These are phyloP conservation scores for Hydrocynus forskahlii DNA, from an alignment of 2,797 vertebrate species.

Conservation along the genomic window DNA sequence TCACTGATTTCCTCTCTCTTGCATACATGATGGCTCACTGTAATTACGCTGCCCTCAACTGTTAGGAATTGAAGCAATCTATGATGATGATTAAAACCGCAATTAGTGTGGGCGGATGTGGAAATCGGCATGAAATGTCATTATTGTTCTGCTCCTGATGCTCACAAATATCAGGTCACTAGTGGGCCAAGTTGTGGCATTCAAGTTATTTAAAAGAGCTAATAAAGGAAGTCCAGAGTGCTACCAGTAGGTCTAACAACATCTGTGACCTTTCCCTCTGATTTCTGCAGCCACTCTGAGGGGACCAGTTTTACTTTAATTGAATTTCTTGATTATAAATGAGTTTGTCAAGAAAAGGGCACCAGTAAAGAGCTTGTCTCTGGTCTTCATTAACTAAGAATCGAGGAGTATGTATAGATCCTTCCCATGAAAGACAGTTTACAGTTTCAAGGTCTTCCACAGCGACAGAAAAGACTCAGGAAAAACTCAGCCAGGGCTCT, in stretches of 20 bases:
- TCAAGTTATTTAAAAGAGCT: not conserved
- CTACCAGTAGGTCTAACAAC: not conserved
- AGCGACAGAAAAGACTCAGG: not conserved
- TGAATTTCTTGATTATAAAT: not conserved
- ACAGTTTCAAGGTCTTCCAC: not conserved
- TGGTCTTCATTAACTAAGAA: not conserved
- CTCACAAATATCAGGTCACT: slow-evolving; percentile 1
- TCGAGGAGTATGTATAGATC: not conserved
- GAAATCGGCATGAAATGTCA: not conserved
- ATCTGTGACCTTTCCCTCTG: not conserved
- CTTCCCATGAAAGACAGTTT: not conserved
- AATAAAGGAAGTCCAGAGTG: not conserved
- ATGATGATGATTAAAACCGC: not conserved
- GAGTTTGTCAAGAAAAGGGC: slow-evolving; percentile 3
- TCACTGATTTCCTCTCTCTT: not conserved
- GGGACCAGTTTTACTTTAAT: slow-evolving; percentile 1
- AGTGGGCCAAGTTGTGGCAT: not conserved
- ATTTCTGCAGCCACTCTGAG: not conserved
- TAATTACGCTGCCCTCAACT: not conserved
- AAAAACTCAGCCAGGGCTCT: not conserved
- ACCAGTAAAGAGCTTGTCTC: not conserved
- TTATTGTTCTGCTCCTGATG: not conserved
- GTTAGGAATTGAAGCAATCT: not conserved
- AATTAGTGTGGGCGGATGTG: not conserved
- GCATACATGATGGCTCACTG: not conserved